These are phyloP conservation scores for Melinopterus prodromus DNA, from an alignment of 2,888 invertebrate genomes.

Conservation along the genomic window DNA sequence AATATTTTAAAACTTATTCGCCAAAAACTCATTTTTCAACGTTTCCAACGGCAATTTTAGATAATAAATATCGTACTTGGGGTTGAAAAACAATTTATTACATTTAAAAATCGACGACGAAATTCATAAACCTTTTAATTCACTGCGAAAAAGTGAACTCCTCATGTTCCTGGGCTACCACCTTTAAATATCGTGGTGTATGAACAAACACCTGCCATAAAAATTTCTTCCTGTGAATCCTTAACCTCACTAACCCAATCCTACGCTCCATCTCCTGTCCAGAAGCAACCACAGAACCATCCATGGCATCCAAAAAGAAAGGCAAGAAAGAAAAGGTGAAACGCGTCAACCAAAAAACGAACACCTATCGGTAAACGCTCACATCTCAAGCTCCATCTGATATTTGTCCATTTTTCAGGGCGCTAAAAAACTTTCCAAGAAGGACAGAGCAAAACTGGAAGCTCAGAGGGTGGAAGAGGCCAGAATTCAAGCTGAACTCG, in stretches of 20 bases:
- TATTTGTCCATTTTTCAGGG: neutral
- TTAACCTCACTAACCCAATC: conserved; percentile 10
- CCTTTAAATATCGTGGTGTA: no score
- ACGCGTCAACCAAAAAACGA: neutral
- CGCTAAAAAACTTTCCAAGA: conserved; percentile 60
- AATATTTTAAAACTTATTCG: no score
- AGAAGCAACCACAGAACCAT: neutral
- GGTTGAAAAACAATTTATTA: no score
- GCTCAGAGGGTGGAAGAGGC: conserved; percentile 59
- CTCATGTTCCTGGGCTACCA: no score
- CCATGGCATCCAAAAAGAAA: conserved; percentile 22
- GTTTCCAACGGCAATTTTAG: no score
- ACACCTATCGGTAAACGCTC: no score
- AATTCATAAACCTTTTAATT: no score
- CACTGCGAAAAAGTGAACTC: no score
- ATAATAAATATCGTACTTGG: no score
- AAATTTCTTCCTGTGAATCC: neutral
- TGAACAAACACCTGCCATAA: neutral
- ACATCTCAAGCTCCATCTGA: no score
- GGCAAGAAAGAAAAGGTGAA: conserved; percentile 26
- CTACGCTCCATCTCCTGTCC: neutral
- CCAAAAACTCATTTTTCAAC: no score
- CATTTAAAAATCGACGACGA: no score
- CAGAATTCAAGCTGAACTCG: conserved; percentile 47
- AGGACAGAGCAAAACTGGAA: conserved; percentile 59